phyloP scores from a whole-genome alignment of 2,888 invertebrate genomes.

The Panzeria rudis region DNA sequence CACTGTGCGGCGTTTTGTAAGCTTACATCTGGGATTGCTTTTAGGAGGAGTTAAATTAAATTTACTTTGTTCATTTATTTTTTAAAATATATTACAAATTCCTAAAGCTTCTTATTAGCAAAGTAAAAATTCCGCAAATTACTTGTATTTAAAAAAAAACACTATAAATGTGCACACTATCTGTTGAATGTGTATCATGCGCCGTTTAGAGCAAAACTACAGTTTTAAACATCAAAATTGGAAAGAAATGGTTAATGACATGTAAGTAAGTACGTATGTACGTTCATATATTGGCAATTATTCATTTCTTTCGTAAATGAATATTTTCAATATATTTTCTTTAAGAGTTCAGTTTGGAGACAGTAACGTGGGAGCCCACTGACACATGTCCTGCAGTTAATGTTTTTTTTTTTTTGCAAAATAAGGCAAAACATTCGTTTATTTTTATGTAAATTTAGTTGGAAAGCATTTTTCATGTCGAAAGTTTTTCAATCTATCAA shows the following conservation, averaged over 20 bases:
- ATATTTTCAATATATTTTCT: slow-evolving; percentile 27
- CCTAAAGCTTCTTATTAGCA: no score
- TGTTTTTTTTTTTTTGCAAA: slow-evolving; percentile 12
- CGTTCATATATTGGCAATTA: slow-evolving; percentile 61
- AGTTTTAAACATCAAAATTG: slow-evolving; percentile 25
- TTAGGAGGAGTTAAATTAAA: no score
- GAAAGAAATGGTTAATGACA: slow-evolving; percentile 51
- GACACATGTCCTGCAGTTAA: slow-evolving; percentile 1
- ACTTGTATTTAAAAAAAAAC: not conserved
- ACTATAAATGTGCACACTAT: slow-evolving; percentile 4
- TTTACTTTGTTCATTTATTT: no score
- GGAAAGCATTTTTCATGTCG: slow-evolving; percentile 3
- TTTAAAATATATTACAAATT: no score
- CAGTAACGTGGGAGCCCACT: slow-evolving; percentile 43
- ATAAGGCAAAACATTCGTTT: slow-evolving; percentile 32
- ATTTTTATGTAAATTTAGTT: slow-evolving; percentile 26
- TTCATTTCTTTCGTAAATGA: slow-evolving; percentile 52
- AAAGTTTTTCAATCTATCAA: slow-evolving; percentile 57
- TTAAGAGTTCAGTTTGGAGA: slow-evolving; percentile 11
- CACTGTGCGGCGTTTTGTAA: no score
- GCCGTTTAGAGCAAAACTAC: slow-evolving; percentile 16
- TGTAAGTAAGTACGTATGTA: no score
- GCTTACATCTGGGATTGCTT: no score
- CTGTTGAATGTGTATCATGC: not conserved
- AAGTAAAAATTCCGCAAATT: no score